Evolutionary conservation across 2,888 invertebrate genomes (phyloP).

Genomic region (Polia nebulosa): DNA sequence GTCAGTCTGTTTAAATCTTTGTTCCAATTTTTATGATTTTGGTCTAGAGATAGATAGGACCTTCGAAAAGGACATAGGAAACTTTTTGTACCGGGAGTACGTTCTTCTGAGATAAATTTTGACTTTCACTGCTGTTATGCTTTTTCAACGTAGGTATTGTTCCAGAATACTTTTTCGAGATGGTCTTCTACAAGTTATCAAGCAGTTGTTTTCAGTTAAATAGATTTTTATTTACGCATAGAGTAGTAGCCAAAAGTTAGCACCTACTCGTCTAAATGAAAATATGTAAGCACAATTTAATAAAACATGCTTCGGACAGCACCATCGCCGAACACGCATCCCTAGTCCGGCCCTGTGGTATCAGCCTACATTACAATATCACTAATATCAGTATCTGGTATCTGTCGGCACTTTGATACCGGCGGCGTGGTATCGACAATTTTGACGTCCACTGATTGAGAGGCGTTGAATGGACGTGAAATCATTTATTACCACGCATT

Average conservation of each 20-base stretch:
- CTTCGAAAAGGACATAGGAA: too few species aligned
- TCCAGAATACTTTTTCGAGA: too few species aligned
- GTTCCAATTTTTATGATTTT: too few species aligned
- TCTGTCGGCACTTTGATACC: slow-evolving; percentile 68
- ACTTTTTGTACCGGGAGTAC: too few species aligned
- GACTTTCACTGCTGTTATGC: too few species aligned
- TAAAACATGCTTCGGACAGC: neutral
- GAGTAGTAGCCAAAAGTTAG: neutral
- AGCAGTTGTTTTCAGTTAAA: neutral
- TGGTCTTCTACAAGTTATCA: too few species aligned
- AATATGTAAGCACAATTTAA: neutral
- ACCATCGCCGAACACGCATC: neutral
- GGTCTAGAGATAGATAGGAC: too few species aligned
- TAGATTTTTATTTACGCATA: neutral
- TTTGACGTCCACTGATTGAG: slow-evolving; percentile 61
- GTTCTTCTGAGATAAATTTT: too few species aligned
- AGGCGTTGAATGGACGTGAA: slow-evolving; percentile 66
- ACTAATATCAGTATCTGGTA: slow-evolving; percentile 59
- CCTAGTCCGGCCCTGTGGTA: slow-evolving; percentile 47
- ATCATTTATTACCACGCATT: slow-evolving; percentile 62
- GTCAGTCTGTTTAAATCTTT: too few species aligned
- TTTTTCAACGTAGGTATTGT: too few species aligned
- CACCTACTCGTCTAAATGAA: neutral
- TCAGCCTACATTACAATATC: slow-evolving; percentile 57
- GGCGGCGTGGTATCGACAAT: slow-evolving; percentile 57